Evolutionary conservation across 1,140 invertebrate genomes (phyloP), one percentile per base, ranked within the genome.

Genomic region (Ceratina australensis): DNA sequence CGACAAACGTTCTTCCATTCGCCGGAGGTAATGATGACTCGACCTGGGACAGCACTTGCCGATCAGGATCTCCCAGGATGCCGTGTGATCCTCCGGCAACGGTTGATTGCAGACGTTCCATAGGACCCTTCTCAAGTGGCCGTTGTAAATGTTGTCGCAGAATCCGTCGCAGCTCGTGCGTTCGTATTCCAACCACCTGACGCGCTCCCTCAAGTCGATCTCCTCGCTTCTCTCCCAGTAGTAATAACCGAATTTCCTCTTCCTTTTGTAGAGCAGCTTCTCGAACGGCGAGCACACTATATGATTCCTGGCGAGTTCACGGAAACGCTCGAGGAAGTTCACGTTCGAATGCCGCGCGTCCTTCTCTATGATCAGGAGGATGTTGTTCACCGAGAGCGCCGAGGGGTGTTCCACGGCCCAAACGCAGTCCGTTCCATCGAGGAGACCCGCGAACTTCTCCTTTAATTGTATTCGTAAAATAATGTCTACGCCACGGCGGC

Each of bases 51-150:
- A 87, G 61, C 78, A 86, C 81, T 88, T 90, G 0, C 92, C 91
- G 15, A 94, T 84, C 18, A 93, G 80, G 52, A 94, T 93, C 88
- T 94, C 92, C 90, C 93, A 94, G 1, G 91, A 83, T 0, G 91
- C 89, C 33, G 87, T 86, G 64, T 93, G 89, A 49, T 92, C 76
- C n/a, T 89, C 87, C 0, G 93, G 93, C 42, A 94, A 79, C 0
- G 89, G 79, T 28, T 89, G 75, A 65, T 93, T 92, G 13, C 89
- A 89, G 49, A 90, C 71, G 74, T 90, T 86, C 12, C 88, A 85
- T 63, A 93, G 86, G 2, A 88, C 84, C 54, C 87, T 85, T 79
- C 91, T 89, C 60, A 94, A 80, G 26, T 73, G 79, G 42, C 80
- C 76, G 18, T 87, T 80, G 47, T 86, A 84, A 50, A 87, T 42